These are phyloP conservation scores for Mesoligia furuncula DNA, from an alignment of 2,888 invertebrate genomes.

Conservation along the genomic window DNA sequence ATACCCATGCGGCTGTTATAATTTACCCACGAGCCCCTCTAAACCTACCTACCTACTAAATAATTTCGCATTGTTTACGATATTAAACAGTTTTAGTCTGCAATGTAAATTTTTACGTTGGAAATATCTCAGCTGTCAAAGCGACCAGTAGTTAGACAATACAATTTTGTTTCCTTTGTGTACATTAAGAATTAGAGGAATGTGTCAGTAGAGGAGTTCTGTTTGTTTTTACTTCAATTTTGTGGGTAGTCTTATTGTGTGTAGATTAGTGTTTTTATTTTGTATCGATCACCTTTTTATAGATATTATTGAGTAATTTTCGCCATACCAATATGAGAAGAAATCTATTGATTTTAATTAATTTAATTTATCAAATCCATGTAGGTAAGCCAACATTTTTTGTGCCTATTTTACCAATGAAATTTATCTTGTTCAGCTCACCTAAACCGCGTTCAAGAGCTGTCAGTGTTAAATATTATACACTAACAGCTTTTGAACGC, in stretches of 20 bases:
- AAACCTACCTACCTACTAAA: background rate
- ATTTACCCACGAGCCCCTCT: background rate
- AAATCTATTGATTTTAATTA: too few species aligned
- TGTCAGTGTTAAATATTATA: too few species aligned
- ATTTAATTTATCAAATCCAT: too few species aligned
- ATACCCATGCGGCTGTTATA: background rate
- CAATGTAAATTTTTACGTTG: conserved; percentile 14
- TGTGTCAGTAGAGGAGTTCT: conserved; percentile 10
- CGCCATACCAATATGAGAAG: too few species aligned
- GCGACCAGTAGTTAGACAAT: conserved; percentile 18
- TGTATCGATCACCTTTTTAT: too few species aligned
- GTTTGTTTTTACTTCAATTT: conserved; percentile 22
- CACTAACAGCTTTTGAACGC: too few species aligned
- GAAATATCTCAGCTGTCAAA: conserved; percentile 39
- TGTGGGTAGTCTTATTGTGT: background rate
- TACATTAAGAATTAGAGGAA: conserved; percentile 6
- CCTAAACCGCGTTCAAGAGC: too few species aligned
- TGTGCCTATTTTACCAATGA: too few species aligned
- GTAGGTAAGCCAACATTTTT: too few species aligned
- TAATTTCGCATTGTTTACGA: conserved; percentile 26
- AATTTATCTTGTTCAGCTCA: too few species aligned
- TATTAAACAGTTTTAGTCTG: conserved; percentile 6
- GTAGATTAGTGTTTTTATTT: background rate
- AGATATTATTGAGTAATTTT: too few species aligned
- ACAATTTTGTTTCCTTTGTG: conserved; percentile 15